Evolutionary conservation across 2,797 vertebrate species (phyloP).

Genomic region (Sebastes vulpes): DNA sequence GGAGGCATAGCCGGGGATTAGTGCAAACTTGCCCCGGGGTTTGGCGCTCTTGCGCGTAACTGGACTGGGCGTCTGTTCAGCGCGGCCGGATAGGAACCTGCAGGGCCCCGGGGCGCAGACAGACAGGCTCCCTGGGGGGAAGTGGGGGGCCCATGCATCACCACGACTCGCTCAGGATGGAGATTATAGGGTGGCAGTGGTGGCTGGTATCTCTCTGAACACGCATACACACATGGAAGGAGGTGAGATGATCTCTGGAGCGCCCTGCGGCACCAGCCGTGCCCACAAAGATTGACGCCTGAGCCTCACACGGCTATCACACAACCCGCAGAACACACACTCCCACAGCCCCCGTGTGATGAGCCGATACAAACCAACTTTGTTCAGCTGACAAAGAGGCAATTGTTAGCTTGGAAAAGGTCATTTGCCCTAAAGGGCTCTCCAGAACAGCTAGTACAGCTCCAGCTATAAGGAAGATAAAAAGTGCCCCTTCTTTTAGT

Average conservation of each 20-base stretch:
- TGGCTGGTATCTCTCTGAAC: conserved; percentile 79
- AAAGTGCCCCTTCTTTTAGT: conserved; percentile 16
- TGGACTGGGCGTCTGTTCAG: conserved; percentile 75
- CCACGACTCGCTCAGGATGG: conserved; percentile 56
- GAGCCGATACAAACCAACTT: conserved; percentile 74
- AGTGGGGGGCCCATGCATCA: neutral
- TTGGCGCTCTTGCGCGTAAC: conserved; percentile 67
- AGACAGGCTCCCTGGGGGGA: conserved; percentile 67
- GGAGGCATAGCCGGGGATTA: conserved; percentile 77
- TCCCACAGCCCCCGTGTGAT: conserved; percentile 68
- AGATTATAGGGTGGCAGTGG: conserved; percentile 76
- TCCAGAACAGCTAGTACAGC: conserved; percentile 33
- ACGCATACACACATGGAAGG: conserved; percentile 35
- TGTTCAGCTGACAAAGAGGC: conserved; percentile 76
- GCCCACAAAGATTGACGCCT: conserved; percentile 55
- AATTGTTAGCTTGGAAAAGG: conserved; percentile 67
- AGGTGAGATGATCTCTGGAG: conserved; percentile 50
- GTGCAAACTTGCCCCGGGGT: conserved; percentile 74
- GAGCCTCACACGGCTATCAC: conserved; percentile 74
- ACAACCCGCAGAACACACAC: conserved; percentile 51
- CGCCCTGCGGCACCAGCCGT: conserved; percentile 60
- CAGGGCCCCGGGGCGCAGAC: conserved; percentile 74
- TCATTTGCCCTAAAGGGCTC: conserved; percentile 43
- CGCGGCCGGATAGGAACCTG: conserved; percentile 61
- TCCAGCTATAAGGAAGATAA: conserved; percentile 20